Base-by-base conservation (phyloP, 2,797 vertebrate genomes). In the Lepilemur septentrionalis region DNA sequence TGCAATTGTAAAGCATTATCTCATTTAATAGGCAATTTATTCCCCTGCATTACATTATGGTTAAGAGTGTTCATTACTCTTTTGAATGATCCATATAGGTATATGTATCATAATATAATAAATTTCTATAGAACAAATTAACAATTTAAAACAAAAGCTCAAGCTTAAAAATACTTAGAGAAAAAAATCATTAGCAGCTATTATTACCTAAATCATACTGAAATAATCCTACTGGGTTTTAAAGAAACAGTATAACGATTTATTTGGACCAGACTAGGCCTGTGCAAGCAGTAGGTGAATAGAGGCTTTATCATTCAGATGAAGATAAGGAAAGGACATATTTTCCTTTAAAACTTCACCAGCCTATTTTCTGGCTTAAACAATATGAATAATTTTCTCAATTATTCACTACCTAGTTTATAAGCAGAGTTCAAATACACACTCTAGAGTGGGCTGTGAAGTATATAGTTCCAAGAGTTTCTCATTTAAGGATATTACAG, bases 401-500 rank as follows among this genome's bases (percentile, higher is more conserved):
- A 7, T 30, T 57, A 65, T 70, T 79, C 41, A 63, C 8, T 28
- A 43, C n/a, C 38, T 30, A 23, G 72, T 38, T 46, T 57, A 59
- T 17, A 82, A 17, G 75, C 84, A 89, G 61, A 50, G 15, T 88
- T 89, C 3, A 84, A 91, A 93, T 30, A 85, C 1, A 55, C 0
- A 3, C 23, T 73, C 52, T 38, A 32, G 30, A 30, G 28, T 28
- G 20, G 20, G 41, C 12, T 59, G 32, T 38, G 57, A 82, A 48
- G 10, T 72, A n/a, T 70, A 84, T 52, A 11, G n/a, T 63, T 50
- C 57, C 17, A 41, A 82, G 84, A 82, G 17, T 67, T 93, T 85
- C 75, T 95, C 67, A 89, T 91, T 98, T 96, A 93, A 35, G 1
- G 92, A 88, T 67, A 97, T 67, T 22, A 81, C 1, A 97, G 92